Conservation (phyloP, 1,140 invertebrate species). For the Sycophaga agraensis region DNA sequence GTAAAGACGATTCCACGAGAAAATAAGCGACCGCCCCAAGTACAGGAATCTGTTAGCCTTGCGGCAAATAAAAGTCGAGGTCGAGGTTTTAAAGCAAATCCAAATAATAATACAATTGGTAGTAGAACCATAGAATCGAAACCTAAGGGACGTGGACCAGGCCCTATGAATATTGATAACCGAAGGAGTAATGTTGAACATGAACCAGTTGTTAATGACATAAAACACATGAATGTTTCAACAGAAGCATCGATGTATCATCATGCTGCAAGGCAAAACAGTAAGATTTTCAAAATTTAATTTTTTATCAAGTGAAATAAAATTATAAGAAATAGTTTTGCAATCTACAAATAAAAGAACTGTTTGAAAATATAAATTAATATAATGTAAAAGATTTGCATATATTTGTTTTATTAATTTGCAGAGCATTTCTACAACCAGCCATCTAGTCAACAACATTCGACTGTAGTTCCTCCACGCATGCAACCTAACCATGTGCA, state of each 20-base stretch:
- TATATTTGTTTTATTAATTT: slow-evolving; percentile 8
- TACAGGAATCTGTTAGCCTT: slow-evolving; percentile 45
- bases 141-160: slow-evolving; percentile 50
- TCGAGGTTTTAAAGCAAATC: slow-evolving; percentile 48
- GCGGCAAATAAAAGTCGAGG: slow-evolving; percentile 46
- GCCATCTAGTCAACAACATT: slow-evolving; percentile 51
- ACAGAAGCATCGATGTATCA: slow-evolving; percentile 52
- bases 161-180: slow-evolving; percentile 39
- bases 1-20: slow-evolving; percentile 41
- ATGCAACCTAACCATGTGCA: slow-evolving; percentile 51
- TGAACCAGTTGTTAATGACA: slow-evolving; percentile 54
- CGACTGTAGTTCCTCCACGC: slow-evolving; percentile 55
- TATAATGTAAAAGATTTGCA: no score
- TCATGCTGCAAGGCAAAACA: slow-evolving; percentile 45
- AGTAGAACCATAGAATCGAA: slow-evolving; percentile 50
- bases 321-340: no score
- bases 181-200: slow-evolving; percentile 47
- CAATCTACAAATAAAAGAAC: no score
- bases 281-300: slow-evolving; percentile 37
- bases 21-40: slow-evolving; percentile 38
- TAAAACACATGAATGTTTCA: slow-evolving; percentile 53
- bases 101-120: slow-evolving; percentile 49
- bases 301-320: background rate
- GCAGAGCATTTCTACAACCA: slow-evolving; percentile 51
- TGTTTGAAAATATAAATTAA: no score